Evolutionary conservation across 1,140 invertebrate genomes (phyloP), one percentile per base, ranked within the genome.

Genomic region (Whitmania pigra): DNA sequence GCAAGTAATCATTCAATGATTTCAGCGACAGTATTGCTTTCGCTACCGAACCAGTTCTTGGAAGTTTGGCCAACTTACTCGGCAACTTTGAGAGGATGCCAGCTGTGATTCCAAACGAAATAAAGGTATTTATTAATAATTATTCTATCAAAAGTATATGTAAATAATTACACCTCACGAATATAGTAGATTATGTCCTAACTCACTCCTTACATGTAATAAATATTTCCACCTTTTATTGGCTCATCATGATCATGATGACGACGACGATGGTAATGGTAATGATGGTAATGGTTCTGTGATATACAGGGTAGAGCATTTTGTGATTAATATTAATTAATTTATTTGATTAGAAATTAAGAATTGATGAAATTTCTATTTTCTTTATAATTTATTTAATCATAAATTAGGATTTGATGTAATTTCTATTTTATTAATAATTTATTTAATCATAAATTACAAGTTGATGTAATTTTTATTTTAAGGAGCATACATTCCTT

Each of bases 1-100:
- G 11, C 9, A 43, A 43, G 13, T 43, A 43, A 6, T 43, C 13
- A 43, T 43, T 43, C 13, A 43, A 6, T 43, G 5, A 36, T 79
- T 82, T 40, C 77, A 85, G 83, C 73, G 89, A 94, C 75, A 93
- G 91, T 2, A 80, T 96, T 73, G 92, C 92, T 0, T 97, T 97
- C 82, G 93, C 90, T 9, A 88, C 91, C 0, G 94, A 96, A 80
- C 90, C 90, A 0, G 88, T 96, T 4, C 84, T 91, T 29, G 90
- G 88, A 13, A 93, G 91, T 81, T 84, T 96, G 15, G 88, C 90
- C 18, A 95, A 94, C 81, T 88, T 94, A 53, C 82, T 95, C 68
- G 88, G 90, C 31, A 80, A 79, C 72, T 78, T 77, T 72, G 80
- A 81, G 11, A 73, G 80, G 66, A 73, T 80, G 69, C 78, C 78